These are phyloP conservation scores for Pseudocheirus occidentalis DNA, from an alignment of 2,797 vertebrate genomes.

Conservation along the genomic window DNA sequence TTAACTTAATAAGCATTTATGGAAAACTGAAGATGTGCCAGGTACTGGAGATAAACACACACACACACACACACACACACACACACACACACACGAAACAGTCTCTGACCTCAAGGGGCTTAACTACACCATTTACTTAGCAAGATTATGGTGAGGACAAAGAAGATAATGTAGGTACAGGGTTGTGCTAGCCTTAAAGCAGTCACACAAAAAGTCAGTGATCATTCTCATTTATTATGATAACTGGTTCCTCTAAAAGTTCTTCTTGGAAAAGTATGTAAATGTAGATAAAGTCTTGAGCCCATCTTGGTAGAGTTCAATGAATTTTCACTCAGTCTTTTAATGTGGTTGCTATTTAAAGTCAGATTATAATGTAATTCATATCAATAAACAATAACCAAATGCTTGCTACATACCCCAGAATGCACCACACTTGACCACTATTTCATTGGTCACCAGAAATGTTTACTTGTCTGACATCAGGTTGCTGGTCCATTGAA, in stretches of 20 bases:
- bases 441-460: background rate
- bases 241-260: conserved; percentile 29
- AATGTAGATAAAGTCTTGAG: background rate
- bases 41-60: background rate
- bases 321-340: conserved; percentile 30
- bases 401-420: background rate
- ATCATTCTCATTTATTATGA: background rate
- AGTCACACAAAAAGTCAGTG: too few relatives aligned
- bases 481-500: conserved; percentile 9
- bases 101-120: too few relatives aligned
- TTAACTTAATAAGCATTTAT: background rate
- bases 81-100: too few relatives aligned
- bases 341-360: conserved; percentile 25
- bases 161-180: background rate
- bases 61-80: too few relatives aligned
- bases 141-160: background rate
- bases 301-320: conserved; percentile 4
- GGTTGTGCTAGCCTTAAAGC: background rate
- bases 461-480: background rate
- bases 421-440: conserved; percentile 32
- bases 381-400: conserved; percentile 9
- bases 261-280: conserved; percentile 5
- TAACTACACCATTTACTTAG: background rate
- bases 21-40: background rate
- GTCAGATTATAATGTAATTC: conserved; percentile 40